These are phyloP conservation scores for Aphis craccivora DNA, from an alignment of 1,140 invertebrate species.

Conservation along the genomic window DNA sequence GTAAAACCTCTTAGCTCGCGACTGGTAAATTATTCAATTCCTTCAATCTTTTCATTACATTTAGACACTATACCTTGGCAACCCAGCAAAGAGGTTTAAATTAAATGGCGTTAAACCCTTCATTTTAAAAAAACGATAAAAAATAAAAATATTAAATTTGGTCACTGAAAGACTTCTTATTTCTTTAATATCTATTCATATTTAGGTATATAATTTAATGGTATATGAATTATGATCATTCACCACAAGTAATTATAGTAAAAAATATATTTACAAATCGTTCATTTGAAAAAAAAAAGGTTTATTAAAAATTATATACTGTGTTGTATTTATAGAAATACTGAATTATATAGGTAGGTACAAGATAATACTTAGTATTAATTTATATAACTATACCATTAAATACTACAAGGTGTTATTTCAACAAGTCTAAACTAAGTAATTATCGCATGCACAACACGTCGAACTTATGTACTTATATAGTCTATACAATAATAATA, in stretches of 20 bases:
- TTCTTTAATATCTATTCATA: neutral
- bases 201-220: neutral
- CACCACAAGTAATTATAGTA: neutral
- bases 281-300: neutral
- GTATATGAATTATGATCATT: neutral
- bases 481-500: neutral
- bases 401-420: neutral
- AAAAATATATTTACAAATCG: neutral
- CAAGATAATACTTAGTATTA: neutral
- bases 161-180: neutral
- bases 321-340: neutral
- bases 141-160: neutral
- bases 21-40: no score
- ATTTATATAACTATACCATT: neutral
- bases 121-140: no score
- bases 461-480: neutral
- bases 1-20: no score
- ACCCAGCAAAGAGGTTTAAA: neutral
- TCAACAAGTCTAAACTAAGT: constrained; percentile 21
- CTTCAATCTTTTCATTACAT: no score
- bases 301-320: neutral
- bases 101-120: neutral
- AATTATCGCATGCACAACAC: neutral
- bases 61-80: no score
- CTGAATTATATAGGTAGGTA: neutral